phyloP scores from a whole-genome alignment of 2,113 vertebrate species.

The Siniperca knerii region DNA sequence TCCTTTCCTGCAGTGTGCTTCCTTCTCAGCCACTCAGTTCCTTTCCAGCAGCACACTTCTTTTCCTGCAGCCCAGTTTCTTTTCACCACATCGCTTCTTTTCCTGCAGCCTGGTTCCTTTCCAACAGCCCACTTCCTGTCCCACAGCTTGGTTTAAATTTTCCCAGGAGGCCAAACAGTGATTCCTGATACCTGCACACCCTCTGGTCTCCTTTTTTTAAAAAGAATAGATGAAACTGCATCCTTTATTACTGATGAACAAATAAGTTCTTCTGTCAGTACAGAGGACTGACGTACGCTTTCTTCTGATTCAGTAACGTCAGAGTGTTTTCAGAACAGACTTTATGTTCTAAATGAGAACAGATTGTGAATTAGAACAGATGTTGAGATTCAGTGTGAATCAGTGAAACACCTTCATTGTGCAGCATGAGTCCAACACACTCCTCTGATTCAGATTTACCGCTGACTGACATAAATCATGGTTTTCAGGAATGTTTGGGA shows the following conservation, averaged over 20 bases:
- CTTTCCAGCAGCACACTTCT: no score
- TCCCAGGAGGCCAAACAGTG: neutral
- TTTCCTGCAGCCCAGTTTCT: no score
- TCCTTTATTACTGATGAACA: neutral
- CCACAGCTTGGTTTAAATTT: neutral
- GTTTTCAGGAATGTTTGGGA: conserved; percentile 50
- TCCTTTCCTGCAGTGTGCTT: no score
- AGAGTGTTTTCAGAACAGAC: neutral
- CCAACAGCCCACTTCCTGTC: no score
- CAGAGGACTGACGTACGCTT: neutral
- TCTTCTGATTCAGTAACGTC: neutral
- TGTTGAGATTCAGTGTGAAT: neutral
- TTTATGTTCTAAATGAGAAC: neutral
- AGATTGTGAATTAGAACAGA: neutral
- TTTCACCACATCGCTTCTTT: no score
- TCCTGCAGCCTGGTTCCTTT: neutral
- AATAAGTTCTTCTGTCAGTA: neutral
- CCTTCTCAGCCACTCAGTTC: no score
- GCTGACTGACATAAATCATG: conserved; percentile 44
- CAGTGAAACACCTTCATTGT: conserved; percentile 6
- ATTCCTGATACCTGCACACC: neutral
- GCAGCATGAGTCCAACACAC: conserved; percentile 3
- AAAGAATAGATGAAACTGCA: neutral
- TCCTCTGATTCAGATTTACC: conserved; percentile 35
- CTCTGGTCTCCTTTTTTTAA: neutral